Conservation (phyloP, 2,113 vertebrate species). For the Mastomys coucha region DNA sequence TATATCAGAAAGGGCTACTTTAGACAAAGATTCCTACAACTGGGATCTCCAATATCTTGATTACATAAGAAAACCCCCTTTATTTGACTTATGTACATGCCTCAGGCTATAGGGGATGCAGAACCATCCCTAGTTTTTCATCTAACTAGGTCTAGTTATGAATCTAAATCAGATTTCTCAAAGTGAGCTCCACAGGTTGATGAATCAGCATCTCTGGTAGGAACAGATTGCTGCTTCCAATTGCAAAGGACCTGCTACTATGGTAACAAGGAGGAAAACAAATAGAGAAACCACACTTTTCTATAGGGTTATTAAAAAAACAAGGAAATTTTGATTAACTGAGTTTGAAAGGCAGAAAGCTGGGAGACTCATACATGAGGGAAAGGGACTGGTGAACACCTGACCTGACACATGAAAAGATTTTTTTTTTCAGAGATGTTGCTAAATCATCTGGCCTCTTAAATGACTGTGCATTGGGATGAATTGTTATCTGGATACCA, state of each 20-base stretch:
- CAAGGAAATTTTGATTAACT: neutral
- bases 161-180: conserved; percentile 37
- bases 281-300: conserved; percentile 30
- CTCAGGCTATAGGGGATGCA: neutral
- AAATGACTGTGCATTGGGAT: neutral
- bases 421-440: neutral
- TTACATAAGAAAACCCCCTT: neutral
- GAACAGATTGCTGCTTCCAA: neutral
- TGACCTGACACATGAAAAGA: neutral
- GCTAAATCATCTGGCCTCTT: neutral
- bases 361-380: neutral
- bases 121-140: neutral
- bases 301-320: neutral
- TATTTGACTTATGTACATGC: neutral
- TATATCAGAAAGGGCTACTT: conserved; percentile 26
- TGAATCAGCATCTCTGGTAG: conserved; percentile 40
- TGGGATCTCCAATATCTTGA: neutral
- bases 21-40: neutral
- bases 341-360: neutral
- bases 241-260: conserved; percentile 46
- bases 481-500: neutral
- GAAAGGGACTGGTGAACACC: neutral
- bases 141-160: conserved; percentile 30
- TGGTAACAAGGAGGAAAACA: conserved; percentile 22
- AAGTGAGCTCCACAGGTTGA: conserved; percentile 18